Evolutionary conservation across 2,797 vertebrate species (phyloP), one percentile per base, ranked within the genome.

Genomic region (Allobates femoralis): DNA sequence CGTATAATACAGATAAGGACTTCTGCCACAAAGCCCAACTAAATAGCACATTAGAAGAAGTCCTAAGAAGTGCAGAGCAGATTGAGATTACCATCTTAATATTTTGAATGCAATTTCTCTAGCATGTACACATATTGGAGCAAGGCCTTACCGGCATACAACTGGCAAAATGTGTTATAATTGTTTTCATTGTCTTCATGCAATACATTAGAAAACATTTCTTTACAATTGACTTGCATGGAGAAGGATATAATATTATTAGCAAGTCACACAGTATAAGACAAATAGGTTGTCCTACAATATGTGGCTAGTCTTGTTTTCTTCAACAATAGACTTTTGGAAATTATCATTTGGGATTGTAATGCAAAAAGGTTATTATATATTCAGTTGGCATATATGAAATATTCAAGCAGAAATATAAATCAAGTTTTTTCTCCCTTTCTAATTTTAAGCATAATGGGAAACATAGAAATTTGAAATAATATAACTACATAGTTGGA

Each of bases 31-130:
- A 86, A 75, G 69, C 55, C 23, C 46, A 75, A 55, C 26, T 62
- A 32, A 74, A 81, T 37, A 75, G 81, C 73, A 50, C n/a, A 86
- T 28, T 60, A 32, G 76, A 69, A 85, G 75, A 23, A 85, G 32
- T 71, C 64, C 26, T 71, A 58, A 80, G 62, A 37, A 79, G 58
- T 71, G n/a, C 30, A 85, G 62, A 79, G 53, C 58, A 79, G 64
- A 67, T 73, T 56, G 14, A 77, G 85, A 86, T 86, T 77, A 55
- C 16, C 75, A 82, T 82, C 71, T 82, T 77, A 82, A 82, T 82
- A 82, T 86, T 66, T 30, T 46, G 62, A 82, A 77, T 76, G n/a
- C 58, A 53, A 64, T 69, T 80, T 86, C 41, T 28, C 69, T 75
- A 21, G 30, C 30, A 37, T 55, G 32, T 60, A 16, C 53, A 41